phyloP scores from a whole-genome alignment of 2,888 invertebrate genomes.

The Ophioninae sp. region DNA sequence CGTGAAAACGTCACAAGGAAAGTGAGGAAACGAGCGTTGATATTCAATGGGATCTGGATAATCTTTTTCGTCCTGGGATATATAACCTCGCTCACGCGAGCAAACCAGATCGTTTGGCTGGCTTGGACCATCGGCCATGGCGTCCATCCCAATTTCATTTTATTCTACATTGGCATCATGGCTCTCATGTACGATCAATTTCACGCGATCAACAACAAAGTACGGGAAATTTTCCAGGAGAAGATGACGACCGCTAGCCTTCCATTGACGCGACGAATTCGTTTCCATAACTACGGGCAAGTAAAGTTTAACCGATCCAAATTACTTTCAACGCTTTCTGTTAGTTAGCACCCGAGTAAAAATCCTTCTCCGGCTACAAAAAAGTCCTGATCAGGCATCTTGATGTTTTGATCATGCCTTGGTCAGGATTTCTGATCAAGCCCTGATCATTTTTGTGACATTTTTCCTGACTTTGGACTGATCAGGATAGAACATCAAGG shows the following conservation, averaged over 20 bases:
- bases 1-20: conserved; percentile 6
- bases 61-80: not conserved
- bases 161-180: conserved; percentile 33
- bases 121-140: conserved; percentile 21
- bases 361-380: too few relatives aligned
- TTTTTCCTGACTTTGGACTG: too few relatives aligned
- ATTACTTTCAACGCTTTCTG: too few relatives aligned
- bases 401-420: too few relatives aligned
- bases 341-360: too few relatives aligned
- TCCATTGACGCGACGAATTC: not conserved
- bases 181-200: conserved; percentile 16
- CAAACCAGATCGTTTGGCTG: not conserved
- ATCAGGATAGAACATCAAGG: too few relatives aligned
- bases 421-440: too few relatives aligned
- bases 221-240: conserved; percentile 10
- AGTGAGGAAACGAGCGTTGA: not conserved
- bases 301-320: too few relatives aligned
- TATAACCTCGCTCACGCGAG: not conserved
- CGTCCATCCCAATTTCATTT: conserved; percentile 40
- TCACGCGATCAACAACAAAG: conserved; percentile 30
- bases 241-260: not conserved
- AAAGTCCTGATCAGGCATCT: too few relatives aligned
- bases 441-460: too few relatives aligned
- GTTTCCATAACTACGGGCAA: not conserved
- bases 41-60: conserved; percentile 17